Conservation (phyloP, 2,113 vertebrate genomes). For the Merops nubicus region DNA sequence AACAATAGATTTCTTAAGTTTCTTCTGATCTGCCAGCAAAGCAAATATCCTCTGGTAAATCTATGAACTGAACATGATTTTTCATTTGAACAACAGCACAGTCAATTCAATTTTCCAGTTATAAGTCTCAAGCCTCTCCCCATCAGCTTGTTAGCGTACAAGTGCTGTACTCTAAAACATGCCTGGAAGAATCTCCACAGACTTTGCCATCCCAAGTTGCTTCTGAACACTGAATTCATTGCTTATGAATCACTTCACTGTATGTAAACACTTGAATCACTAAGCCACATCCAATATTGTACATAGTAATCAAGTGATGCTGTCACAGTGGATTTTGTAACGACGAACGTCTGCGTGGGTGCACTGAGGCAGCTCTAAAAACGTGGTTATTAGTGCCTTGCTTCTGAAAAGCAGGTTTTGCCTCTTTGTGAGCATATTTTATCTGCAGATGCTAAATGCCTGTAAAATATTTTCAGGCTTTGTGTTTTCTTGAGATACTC, state of each 20-base stretch:
- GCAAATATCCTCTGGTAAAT: slow-evolving; percentile 31
- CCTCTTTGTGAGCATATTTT: neutral
- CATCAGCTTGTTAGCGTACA: slow-evolving; percentile 13
- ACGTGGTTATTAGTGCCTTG: neutral
- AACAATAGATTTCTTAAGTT: slow-evolving; percentile 7
- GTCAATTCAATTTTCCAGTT: slow-evolving; percentile 56
- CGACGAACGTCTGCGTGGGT: neutral
- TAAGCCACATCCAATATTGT: neutral
- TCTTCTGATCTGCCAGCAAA: slow-evolving; percentile 8
- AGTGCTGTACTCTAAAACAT: neutral
- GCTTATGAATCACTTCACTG: slow-evolving; percentile 21
- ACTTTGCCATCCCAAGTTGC: neutral
- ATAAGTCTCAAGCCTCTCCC: slow-evolving; percentile 33
- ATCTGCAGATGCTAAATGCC: neutral
- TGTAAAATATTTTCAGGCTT: neutral
- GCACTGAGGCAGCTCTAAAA: neutral
- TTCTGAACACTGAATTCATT: neutral
- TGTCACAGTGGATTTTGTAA: neutral
- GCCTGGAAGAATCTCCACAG: neutral
- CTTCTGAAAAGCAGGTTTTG: neutral
- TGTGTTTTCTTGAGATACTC: neutral
- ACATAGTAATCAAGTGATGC: neutral
- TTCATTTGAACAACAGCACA: slow-evolving; percentile 29
- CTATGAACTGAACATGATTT: slow-evolving; percentile 25
- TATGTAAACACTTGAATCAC: slow-evolving; percentile 44